Evolutionary conservation across 1,140 invertebrate genomes (phyloP).

Genomic region (Drusus annulatus): DNA sequence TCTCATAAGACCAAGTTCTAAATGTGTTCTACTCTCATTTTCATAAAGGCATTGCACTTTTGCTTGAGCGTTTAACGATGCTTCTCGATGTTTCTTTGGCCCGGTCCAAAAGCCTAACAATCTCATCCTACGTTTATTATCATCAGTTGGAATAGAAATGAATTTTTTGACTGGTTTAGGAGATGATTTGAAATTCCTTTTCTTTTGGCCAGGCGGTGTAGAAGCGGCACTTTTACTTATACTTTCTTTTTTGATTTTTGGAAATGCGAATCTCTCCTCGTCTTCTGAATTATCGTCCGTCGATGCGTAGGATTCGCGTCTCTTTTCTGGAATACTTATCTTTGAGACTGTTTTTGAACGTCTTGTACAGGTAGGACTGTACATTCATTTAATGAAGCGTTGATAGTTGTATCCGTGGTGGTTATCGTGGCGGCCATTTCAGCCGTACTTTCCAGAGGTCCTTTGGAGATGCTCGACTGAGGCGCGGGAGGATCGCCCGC

Average conservation of each 20-base stretch:
- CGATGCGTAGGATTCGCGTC: not conserved
- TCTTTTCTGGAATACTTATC: not conserved
- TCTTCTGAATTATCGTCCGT: constrained; percentile 19
- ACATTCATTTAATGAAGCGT: not conserved
- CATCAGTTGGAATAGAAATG: constrained; percentile 45
- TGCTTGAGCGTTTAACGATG: constrained; percentile 90
- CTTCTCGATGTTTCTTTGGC: constrained; percentile 86
- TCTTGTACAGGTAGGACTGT: not conserved
- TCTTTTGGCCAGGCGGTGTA: constrained; percentile 17
- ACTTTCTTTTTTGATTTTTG: constrained; percentile 17
- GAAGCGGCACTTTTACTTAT: constrained; percentile 12
- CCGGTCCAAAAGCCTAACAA: constrained; percentile 72
- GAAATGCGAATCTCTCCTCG: constrained; percentile 43
- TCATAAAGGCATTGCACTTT: constrained; percentile 94
- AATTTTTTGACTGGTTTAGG: constrained; percentile 49
- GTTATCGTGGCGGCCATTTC: no score
- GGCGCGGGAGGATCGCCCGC: not conserved
- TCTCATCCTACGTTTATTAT: constrained; percentile 64
- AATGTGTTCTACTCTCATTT: constrained; percentile 84
- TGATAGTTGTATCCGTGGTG: not conserved
- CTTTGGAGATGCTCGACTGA: not conserved
- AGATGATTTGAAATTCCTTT: not conserved
- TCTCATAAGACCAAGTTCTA: constrained; percentile 73
- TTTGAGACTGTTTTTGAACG: not conserved
- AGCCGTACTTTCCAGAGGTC: not conserved